Base-by-base conservation (phyloP, 2,113 vertebrate species). In the Tragelaphus scriptus region DNA sequence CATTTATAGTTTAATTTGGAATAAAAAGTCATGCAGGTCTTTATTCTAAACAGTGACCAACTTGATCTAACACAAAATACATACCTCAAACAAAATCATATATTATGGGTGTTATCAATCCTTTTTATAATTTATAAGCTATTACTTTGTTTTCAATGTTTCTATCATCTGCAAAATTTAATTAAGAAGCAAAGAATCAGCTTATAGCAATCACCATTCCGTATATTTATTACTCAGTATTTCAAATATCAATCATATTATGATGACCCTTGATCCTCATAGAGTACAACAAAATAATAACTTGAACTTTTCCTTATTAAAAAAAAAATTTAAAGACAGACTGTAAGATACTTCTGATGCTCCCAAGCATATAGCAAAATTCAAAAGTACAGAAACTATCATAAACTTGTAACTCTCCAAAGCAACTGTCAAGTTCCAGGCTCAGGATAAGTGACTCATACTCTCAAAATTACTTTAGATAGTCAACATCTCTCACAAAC, bases 111-210 rank as follows among this genome's bases (percentile, higher is more conserved):
- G 75, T 85, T 94, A 82, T 19, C 56, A 47, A 68, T 51, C 13
- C 40, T 81, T 97, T 93, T 81, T 61, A 89, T 88, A 40, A 90
- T 44, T 93, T 80, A 53, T 93, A 92, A 97, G 21, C 49, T 94
- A 95, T 56, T 89, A 79, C 12, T 63, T 49, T 77, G 26, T 59
- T 95, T 97, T 94, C n/a, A 61, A 30, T 84, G 65, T 94, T 95
- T 92, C 81, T 77, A 91, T 91, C 65, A 65, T 91, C 68, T 85
- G 17, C 2, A 88, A 88, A 93, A 84, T 88, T 93, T 85, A 96
- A 96, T 96, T 91, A 97, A 95, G 85, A 94, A 86, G 40, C 47
- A 89, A 96, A 95, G 36, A 88, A 90, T n/a, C 82, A 40, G 61
- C 28, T 85, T 90, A 75, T 17, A 91, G n/a, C 85, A 53, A 59